phyloP scores from a whole-genome alignment of 2,797 vertebrate genomes.

The Chaunax sp. region DNA sequence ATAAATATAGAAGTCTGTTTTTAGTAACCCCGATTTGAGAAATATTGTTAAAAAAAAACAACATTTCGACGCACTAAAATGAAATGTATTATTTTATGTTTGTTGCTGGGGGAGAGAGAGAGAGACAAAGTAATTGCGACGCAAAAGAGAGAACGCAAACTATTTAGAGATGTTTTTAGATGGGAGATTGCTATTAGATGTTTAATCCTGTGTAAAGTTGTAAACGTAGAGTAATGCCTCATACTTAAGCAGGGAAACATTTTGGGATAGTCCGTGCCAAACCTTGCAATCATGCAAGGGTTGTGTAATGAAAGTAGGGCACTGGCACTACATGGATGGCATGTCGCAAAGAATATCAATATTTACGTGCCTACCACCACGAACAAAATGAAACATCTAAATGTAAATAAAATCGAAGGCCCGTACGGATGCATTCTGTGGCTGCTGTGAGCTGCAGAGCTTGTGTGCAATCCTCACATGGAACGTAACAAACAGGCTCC shows the following conservation, averaged over 20 bases:
- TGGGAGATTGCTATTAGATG: constrained; percentile 69
- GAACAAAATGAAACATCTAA: constrained; percentile 11
- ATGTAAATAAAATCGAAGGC: not conserved
- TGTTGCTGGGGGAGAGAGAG: constrained; percentile 11
- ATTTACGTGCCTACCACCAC: not conserved
- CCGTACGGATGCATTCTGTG: constrained; percentile 1
- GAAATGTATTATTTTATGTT: not conserved
- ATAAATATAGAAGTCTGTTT: not conserved
- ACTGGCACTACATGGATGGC: constrained; percentile 46
- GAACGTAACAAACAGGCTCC: constrained; percentile 65
- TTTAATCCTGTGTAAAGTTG: constrained; percentile 78
- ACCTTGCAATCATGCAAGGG: constrained; percentile 66
- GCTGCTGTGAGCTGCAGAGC: constrained; percentile 18
- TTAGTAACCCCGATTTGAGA: constrained; percentile 5
- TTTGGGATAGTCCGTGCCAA: constrained; percentile 61
- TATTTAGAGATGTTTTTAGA: constrained; percentile 47
- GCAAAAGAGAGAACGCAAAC: constrained; percentile 29
- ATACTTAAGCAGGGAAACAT: constrained; percentile 77
- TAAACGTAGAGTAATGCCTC: constrained; percentile 75
- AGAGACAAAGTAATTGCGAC: constrained; percentile 8
- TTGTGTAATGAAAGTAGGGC: constrained; percentile 70
- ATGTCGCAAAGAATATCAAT: constrained; percentile 16
- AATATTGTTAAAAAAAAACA: not conserved
- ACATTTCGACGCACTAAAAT: constrained; percentile 10
- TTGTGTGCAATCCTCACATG: constrained; percentile 46